These are phyloP conservation scores for Microplitis mediator DNA, from an alignment of 1,140 invertebrate genomes.

Conservation along the genomic window DNA sequence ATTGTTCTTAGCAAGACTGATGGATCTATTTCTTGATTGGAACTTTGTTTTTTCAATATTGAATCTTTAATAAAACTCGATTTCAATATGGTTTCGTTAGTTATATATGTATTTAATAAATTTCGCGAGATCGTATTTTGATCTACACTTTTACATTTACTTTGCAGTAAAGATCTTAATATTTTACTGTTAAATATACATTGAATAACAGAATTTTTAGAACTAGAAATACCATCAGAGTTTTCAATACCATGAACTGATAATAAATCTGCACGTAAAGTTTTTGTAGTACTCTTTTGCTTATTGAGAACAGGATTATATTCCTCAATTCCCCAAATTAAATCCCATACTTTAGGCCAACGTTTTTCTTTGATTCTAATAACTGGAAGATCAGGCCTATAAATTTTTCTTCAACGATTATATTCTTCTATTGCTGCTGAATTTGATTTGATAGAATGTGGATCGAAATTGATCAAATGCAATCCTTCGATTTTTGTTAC, in stretches of 20 bases:
- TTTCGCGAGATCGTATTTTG: too few species aligned
- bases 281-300: neutral
- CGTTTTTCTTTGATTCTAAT: neutral
- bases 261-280: neutral
- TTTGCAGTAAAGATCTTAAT: too few species aligned
- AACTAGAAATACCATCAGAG: neutral
- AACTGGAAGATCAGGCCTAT: conserved; percentile 27
- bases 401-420: conserved; percentile 38
- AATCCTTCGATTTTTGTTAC: conserved; percentile 36
- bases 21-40: too few species aligned
- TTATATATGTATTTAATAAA: too few species aligned
- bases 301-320: neutral
- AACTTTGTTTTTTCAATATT: too few species aligned
- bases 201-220: neutral
- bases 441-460: neutral
- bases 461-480: conserved; percentile 33
- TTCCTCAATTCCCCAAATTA: neutral
- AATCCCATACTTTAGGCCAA: neutral
- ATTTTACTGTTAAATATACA: too few species aligned
- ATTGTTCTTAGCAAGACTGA: too few species aligned
- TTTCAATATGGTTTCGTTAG: too few species aligned
- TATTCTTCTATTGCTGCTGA: conserved; percentile 36
- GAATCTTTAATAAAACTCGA: too few species aligned
- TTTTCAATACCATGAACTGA: neutral
- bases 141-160: too few species aligned